Evolutionary conservation across 2,113 vertebrate species (phyloP).

Genomic region (Rhinolophus ferrumequinum): DNA sequence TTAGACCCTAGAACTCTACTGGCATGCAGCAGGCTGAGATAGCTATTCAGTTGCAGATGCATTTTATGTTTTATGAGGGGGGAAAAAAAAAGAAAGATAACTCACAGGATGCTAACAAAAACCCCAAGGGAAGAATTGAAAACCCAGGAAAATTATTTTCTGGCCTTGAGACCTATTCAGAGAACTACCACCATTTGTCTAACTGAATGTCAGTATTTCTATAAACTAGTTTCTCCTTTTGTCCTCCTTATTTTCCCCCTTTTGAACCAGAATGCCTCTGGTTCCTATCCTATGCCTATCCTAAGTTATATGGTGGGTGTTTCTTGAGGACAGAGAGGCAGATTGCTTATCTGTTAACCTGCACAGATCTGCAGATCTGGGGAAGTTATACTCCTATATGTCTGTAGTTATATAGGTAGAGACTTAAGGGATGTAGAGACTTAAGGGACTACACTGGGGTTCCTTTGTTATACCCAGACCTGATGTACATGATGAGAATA

Average conservation of each 20-base stretch:
- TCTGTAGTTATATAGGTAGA: no score
- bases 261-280: not conserved
- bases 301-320: not conserved
- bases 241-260: not conserved
- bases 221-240: not conserved
- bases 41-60: not conserved
- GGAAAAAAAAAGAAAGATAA: not conserved
- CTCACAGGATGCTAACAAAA: not conserved
- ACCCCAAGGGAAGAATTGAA: not conserved
- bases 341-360: not conserved
- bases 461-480: not conserved
- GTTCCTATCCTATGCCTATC: not conserved
- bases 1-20: not conserved
- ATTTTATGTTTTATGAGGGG: not conserved
- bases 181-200: not conserved
- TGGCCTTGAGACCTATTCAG: not conserved
- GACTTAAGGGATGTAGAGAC: no score
- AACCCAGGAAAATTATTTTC: not conserved
- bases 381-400: not conserved
- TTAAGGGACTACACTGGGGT: not conserved
- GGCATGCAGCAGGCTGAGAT: not conserved
- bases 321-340: not conserved
- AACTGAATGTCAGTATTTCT: not conserved
- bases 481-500: not conserved
- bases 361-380: not conserved